Base-by-base conservation (phyloP, 2,113 vertebrate species). In the Pelusios castaneus region DNA sequence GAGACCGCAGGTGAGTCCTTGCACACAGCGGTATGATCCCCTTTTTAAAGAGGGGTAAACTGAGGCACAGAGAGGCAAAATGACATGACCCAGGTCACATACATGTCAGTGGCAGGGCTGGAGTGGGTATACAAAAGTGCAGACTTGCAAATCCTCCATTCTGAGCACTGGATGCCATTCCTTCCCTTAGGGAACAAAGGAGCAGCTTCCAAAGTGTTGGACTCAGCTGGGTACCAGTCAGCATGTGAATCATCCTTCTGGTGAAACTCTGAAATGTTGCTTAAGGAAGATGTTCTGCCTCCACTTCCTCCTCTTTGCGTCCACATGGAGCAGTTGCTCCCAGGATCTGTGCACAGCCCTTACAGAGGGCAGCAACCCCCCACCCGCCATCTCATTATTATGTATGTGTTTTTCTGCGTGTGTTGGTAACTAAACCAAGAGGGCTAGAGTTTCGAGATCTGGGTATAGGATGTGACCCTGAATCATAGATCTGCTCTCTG, bases 381-480 rank as follows among this genome's bases (percentile, higher is more conserved):
- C 12, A n/a, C 4, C 81, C 52, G 11, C 27, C 52, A 19, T 22
- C 51, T 47, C 52, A 82, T 16, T 16, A 29, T 25, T 0, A 0
- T 43, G 2, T 0, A 0, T 60, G 27, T 67, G 34, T 27, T 89
- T 75, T 88, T 45, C 78, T 81, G 51, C 75, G 16, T 34, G 54
- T 43, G 54, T 85, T 43, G n/a, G 2, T 43, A 29, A 8, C 67
- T 67, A 58, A 75, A 10, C 0, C 2, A 9, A 75, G 0, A 13
- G 27, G 24, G 38, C 70, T 75, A 75, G 41, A 75, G 38, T 41
- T 75, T 75, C 38, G 24, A 41, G 38, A 43, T 75, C n/a, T 43
- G 38, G 11, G 22, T 21, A 75, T 43, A 25, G 8, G n/a, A 19
- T 11, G 19, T 14, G 11, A 0, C 0, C 31, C 60, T 3, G 0